Evolutionary conservation across 2,113 vertebrate species (phyloP), one percentile per base, ranked within the genome.

Genomic region (Gobio gobio): DNA sequence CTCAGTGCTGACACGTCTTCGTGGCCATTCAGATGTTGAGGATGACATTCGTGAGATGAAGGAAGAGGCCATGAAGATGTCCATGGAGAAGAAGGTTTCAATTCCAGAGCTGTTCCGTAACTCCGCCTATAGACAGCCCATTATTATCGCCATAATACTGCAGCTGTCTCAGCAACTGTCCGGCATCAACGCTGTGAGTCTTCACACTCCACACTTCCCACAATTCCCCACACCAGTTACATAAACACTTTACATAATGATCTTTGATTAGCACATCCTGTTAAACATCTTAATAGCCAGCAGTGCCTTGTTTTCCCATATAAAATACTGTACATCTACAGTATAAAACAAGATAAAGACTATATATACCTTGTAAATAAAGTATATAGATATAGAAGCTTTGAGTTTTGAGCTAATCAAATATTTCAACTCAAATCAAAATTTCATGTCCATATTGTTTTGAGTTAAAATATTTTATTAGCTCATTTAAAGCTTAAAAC

Each of bases 121-220:
- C 0, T 91, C 87, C 1, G 94, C 45, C 85, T 99, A 98, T 89
- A 95, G 94, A 0, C 97, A 99, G 84, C 96, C 98, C 13, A 95
- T 99, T 84, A 86, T 97, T 73, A 96, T 99, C 0, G 94, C 98
- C 75, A 94, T 99, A n/a, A 73, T 97, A 66, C 94, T 99, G 12
- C 97, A 99, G 91, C 96, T 99, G 16, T 99, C 98, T 0, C 98
- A 99, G 87, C 98, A 99, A 91, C 92, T 99, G 49, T 99, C 98
- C 0, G 98, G 98, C 79, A 99, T 99, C 92, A 99, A 99, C 26
- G 97, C 97, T 22, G 97, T 99, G 88, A 95, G 97, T 97, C 33
- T 54, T 18, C 74, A 85, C 70, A 16, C 58, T 16, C 49, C 2
- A 45, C 70, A 61, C 29, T 40, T 22, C 18, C 29, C 54, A 43